Base-by-base conservation (phyloP, 1,140 invertebrate genomes). In the Trichonephila clavipes region DNA sequence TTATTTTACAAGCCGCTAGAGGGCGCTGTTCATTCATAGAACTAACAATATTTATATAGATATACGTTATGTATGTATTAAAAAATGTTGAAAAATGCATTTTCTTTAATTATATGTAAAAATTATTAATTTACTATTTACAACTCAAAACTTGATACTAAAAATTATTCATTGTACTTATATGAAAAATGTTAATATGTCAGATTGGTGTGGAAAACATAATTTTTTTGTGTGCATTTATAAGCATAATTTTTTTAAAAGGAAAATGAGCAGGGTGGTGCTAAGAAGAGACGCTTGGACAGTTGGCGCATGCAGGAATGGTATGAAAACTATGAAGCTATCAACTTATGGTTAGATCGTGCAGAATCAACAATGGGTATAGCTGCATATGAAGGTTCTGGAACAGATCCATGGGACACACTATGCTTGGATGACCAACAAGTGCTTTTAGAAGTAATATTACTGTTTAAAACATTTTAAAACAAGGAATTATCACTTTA, bases 341-440 rank as follows among this genome's bases (percentile, higher is more conserved):
- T 97, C 1, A 96, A 96, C 88, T 96, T 96, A 86, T 97, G 97
- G 97, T 95, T 97, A 61, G 96, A 97, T 82, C 96, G 97, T 93
- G 96, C 96, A 2, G 96, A 97, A 90, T 95, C 96, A 24, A 96
- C 96, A 2, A 95, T 96, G n/a, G 94, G 96, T 95, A 88, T 96
- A 58, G 44, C 96, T 96, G 94, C 96, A 96, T 94, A 96, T 96
- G 90, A 96, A 95, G 95, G 88, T 59, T 94, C 93, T 16, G 62
- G 93, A 85, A 90, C 95, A 44, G 95, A 96, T 89, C 94, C 95
- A 6, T 96, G 96, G 94, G 96, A 97, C 93, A 96, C 96, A 88
- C 96, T 97, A 64, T 96, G 96, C 81, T 96, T 96, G 6, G 97
- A 97, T 58, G 97, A 97, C 92, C 97, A 97, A 94, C 95, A 96